Percentiles rank a stretch among this genome's conserved stretches.
These are phyloP conservation scores for Pteropus rufus DNA, from an alignment of 2,797 vertebrate genomes.

Conservation along the genomic window DNA sequence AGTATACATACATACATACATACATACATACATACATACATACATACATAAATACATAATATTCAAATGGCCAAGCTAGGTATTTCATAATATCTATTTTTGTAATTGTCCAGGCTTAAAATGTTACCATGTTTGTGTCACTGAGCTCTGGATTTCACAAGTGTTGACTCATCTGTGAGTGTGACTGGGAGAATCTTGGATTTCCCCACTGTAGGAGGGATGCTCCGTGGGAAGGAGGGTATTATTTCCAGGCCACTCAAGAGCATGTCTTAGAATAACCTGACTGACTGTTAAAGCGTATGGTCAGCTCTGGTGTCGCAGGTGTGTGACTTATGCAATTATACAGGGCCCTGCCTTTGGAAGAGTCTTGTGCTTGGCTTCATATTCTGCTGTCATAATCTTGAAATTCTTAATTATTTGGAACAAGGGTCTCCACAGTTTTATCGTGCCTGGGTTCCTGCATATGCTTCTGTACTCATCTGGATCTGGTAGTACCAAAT, in stretches of 20 bases:
- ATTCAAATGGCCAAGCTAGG: not conserved
- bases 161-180: not conserved
- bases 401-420: not conserved
- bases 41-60: not conserved
- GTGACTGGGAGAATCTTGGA: not conserved
- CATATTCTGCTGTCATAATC: not conserved
- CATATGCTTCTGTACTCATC: not conserved
- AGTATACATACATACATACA: no score
- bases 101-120: not conserved
- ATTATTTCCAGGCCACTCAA: not conserved
- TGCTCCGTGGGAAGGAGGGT: not conserved
- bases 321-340: not conserved
- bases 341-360: not conserved
- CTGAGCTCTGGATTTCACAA: not conserved
- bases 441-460: not conserved
- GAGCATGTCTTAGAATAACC: not conserved
- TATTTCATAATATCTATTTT: not conserved
- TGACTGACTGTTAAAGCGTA: not conserved
- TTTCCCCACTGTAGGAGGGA: not conserved
- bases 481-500: not conserved
- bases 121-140: not conserved
- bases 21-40: not conserved
- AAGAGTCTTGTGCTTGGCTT: not conserved
- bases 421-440: not conserved
- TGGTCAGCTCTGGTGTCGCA: not conserved